A percentile compares a stretch with the other conserved stretches of the same genome.
These are phyloP conservation scores for Stomatorhinus ivindoensis DNA, from an alignment of 2,113 vertebrate species.

Conservation along the genomic window DNA sequence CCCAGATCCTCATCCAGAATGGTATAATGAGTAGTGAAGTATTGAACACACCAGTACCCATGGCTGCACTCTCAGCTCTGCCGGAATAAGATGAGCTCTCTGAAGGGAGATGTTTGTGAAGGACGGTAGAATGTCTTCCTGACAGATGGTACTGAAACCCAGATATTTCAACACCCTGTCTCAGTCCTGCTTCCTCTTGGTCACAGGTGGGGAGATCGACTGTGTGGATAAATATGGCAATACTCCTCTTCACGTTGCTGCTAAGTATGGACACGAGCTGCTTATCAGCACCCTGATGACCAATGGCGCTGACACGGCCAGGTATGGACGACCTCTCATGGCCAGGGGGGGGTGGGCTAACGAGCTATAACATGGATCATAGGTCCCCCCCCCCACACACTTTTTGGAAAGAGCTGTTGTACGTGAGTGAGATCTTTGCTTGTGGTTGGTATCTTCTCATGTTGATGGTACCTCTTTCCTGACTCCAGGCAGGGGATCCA, in stretches of 20 bases:
- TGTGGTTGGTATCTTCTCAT: neutral
- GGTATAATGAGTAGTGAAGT: slow-evolving; percentile 54
- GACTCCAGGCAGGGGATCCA: slow-evolving; percentile 75
- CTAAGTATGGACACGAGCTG: slow-evolving; percentile 89
- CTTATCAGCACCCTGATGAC: slow-evolving; percentile 92
- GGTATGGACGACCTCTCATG: slow-evolving; percentile 47
- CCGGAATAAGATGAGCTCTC: neutral
- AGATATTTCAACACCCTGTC: neutral
- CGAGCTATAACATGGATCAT: neutral
- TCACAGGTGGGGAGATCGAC: slow-evolving; percentile 82
- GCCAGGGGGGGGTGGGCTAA: neutral
- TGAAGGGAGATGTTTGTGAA: neutral
- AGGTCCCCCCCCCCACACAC: neutral
- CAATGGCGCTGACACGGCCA: slow-evolving; percentile 83
- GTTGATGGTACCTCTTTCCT: neutral
- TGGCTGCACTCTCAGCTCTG: neutral
- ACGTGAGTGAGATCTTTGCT: neutral
- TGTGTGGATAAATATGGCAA: slow-evolving; percentile 83
- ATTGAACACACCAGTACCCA: neutral
- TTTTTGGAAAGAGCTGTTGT: neutral
- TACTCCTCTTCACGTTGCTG: slow-evolving; percentile 88
- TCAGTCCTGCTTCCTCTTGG: neutral
- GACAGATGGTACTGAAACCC: neutral
- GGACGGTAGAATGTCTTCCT: neutral
- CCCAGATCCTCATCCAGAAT: slow-evolving; percentile 95